A percentile compares a stretch with the other conserved stretches of the same genome.
Conservation (phyloP, 2,797 vertebrate genomes). For the Sebastes elongatus region DNA sequence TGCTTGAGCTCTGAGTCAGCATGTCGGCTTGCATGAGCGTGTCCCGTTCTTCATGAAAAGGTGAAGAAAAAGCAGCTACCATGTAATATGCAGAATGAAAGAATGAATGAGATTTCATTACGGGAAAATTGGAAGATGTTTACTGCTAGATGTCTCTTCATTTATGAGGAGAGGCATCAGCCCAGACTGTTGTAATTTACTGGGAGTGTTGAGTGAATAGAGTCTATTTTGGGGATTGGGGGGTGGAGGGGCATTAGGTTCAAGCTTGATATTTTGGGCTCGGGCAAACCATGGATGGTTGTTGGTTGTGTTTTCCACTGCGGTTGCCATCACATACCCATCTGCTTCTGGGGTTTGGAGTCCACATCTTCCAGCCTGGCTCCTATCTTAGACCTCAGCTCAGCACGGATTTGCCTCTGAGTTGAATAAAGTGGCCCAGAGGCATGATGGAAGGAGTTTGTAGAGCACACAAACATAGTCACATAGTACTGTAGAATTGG, state of each 20-base stretch:
- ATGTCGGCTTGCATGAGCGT: conserved; percentile 7
- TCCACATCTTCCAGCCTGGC: conserved; percentile 49
- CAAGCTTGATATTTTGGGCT: conserved; percentile 71
- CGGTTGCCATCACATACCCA: conserved; percentile 65
- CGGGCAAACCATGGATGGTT: conserved; percentile 25
- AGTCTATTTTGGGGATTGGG: conserved; percentile 51
- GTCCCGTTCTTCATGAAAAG: conserved; percentile 5
- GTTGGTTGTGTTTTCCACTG: conserved; percentile 67
- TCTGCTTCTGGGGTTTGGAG: conserved; percentile 56
- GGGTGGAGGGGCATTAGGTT: conserved; percentile 31
- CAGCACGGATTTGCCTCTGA: conserved; percentile 30
- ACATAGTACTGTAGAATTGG: background rate
- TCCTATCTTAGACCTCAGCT: conserved; percentile 16
- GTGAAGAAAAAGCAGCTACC: background rate
- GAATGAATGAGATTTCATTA: background rate
- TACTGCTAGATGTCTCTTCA: background rate
- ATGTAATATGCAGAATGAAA: background rate
- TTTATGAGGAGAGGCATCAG: conserved; percentile 19
- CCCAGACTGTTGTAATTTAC: conserved; percentile 10
- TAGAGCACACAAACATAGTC: conserved; percentile 56
- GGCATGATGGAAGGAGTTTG: conserved; percentile 67
- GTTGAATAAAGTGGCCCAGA: conserved; percentile 56
- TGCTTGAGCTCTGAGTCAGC: conserved; percentile 52
- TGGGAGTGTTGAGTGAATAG: conserved; percentile 24
- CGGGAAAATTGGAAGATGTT: background rate